phyloP scores from a whole-genome alignment of 2,113 vertebrate genomes.

The Paraplagusia blochii region DNA sequence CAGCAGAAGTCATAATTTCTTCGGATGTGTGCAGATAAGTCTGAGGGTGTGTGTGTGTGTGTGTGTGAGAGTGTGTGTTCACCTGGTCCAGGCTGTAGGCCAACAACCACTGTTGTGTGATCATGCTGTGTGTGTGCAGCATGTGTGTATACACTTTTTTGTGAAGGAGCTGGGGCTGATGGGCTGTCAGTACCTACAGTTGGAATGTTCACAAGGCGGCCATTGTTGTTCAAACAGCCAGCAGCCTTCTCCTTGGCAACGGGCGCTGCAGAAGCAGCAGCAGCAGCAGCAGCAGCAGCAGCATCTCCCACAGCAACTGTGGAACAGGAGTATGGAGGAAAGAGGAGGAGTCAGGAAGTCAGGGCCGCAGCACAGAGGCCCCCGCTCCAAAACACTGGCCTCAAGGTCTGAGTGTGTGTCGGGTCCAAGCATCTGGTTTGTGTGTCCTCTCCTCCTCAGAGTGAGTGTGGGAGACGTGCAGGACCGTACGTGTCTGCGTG shows the following conservation, averaged over 20 bases:
- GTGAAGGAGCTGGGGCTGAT: constrained; percentile 60
- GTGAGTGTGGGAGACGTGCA: constrained; percentile 53
- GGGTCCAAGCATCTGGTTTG: constrained; percentile 69
- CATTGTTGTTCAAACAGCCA: constrained; percentile 86
- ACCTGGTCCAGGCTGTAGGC: constrained; percentile 59
- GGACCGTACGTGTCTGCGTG: constrained; percentile 30
- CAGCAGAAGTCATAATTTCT: constrained; percentile 66
- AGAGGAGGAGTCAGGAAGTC: constrained; percentile 78
- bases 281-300: constrained; percentile 84
- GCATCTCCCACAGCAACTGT: constrained; percentile 82
- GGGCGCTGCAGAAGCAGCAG: constrained; percentile 81
- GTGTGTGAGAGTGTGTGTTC: constrained; percentile 50
- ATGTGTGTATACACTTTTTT: constrained; percentile 15
- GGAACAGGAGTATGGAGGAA: constrained; percentile 69
- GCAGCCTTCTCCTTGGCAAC: constrained; percentile 86
- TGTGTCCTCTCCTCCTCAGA: constrained; percentile 45
- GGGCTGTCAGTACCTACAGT: constrained; percentile 78
- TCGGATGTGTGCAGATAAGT: constrained; percentile 53
- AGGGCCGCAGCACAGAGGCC: constrained; percentile 76
- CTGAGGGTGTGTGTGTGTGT: constrained; percentile 34
- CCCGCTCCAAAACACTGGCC: constrained; percentile 76
- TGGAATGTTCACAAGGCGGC: constrained; percentile 80
- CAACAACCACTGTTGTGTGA: constrained; percentile 41
- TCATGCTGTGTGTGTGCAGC: constrained; percentile 32
- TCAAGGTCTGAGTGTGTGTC: constrained; percentile 71